phyloP scores from a whole-genome alignment of 2,888 invertebrate species.

The Meta bourneti region DNA sequence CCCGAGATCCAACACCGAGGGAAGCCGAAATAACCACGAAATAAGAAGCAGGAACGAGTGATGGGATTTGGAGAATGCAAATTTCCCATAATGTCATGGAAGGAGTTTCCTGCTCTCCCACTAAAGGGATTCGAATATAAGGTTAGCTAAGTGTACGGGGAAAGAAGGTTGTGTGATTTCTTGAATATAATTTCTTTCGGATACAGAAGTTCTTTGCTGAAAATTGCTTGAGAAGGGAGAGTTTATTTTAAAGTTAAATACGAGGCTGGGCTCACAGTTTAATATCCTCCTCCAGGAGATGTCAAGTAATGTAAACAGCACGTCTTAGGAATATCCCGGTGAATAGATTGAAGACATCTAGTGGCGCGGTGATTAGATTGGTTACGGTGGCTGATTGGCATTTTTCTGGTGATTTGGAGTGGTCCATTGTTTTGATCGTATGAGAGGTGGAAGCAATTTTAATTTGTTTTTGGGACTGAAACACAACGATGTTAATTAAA shows the following conservation, averaged over 20 bases:
- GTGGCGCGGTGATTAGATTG: too few species aligned
- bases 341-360: too few species aligned
- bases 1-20: not conserved
- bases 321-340: too few species aligned
- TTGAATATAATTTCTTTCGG: not conserved
- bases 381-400: too few species aligned
- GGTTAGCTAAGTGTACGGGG: not conserved
- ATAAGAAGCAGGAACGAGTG: not conserved
- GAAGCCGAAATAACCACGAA: conserved; percentile 15
- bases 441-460: too few species aligned
- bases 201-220: not conserved
- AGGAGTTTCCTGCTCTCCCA: not conserved
- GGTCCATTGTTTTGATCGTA: too few species aligned
- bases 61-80: conserved; percentile 24
- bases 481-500: too few species aligned
- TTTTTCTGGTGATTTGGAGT: too few species aligned
- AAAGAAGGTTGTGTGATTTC: not conserved
- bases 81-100: conserved; percentile 3
- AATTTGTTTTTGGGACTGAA: too few species aligned
- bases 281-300: not conserved
- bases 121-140: not conserved
- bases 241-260: not conserved
- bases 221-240: not conserved
- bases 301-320: too few species aligned
- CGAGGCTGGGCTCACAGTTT: not conserved